These are phyloP conservation scores for Oncorhynchus keta DNA, from an alignment of 2,113 vertebrate genomes.

Conservation along the genomic window DNA sequence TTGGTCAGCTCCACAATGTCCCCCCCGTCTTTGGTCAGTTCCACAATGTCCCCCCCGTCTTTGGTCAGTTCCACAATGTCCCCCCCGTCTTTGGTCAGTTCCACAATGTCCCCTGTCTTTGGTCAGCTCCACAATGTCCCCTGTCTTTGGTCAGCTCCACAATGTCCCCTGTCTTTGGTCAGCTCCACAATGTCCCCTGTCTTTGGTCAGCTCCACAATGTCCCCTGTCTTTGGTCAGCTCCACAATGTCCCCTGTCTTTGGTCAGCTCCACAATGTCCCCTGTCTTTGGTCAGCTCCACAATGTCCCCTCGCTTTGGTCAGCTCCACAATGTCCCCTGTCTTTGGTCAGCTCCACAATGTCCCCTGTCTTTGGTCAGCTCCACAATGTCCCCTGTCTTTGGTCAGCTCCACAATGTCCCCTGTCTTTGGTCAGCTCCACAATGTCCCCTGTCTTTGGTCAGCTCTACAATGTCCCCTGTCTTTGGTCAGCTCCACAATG, in stretches of 20 bases:
- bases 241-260: background rate
- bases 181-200: background rate
- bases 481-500: constrained; percentile 9
- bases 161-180: constrained; percentile 11
- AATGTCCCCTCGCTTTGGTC: too few relatives aligned
- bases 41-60: too few relatives aligned
- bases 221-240: background rate
- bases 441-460: background rate
- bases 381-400: too few relatives aligned
- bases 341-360: background rate
- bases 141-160: constrained; percentile 15
- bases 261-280: background rate
- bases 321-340: too few relatives aligned
- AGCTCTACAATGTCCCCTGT: background rate
- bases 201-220: too few relatives aligned
- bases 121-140: background rate
- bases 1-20: constrained; percentile 2
- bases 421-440: background rate
- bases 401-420: background rate
- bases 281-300: background rate
- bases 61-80: background rate
- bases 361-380: background rate
- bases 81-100: constrained; percentile 6
- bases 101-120: background rate
- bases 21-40: constrained; percentile 12